phyloP scores from a whole-genome alignment of 2,888 invertebrate species.

The Nephrotoma guestfalica region DNA sequence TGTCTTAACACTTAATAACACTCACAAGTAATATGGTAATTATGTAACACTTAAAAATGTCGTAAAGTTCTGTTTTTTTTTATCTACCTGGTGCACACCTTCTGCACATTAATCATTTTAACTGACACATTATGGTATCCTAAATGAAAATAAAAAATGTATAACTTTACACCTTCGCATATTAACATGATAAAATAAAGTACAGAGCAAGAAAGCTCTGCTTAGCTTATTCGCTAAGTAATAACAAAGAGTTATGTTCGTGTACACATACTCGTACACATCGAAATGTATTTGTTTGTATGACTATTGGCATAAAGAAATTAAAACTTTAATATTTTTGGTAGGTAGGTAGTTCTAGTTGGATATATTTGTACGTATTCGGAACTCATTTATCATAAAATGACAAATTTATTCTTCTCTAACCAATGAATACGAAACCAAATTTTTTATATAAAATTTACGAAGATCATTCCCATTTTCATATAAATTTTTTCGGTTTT shows the following conservation, averaged over 20 bases:
- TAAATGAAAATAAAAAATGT: background rate
- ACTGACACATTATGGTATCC: background rate
- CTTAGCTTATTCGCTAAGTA: background rate
- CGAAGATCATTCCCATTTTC: background rate
- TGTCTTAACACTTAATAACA: background rate
- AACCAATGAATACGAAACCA: background rate
- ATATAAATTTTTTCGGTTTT: background rate
- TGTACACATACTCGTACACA: background rate
- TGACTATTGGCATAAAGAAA: too few species aligned
- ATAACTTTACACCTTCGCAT: background rate
- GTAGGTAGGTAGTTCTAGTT: too few species aligned
- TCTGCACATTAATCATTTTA: background rate
- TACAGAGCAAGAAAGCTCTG: background rate
- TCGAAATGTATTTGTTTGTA: too few species aligned
- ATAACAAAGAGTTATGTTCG: background rate
- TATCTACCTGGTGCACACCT: background rate
- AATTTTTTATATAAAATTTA: background rate
- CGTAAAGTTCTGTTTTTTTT: background rate
- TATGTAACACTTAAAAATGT: background rate
- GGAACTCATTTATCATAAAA: background rate
- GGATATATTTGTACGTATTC: background rate
- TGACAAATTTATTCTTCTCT: background rate
- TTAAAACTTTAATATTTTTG: too few species aligned
- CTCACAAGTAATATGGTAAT: background rate
- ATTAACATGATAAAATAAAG: background rate